A percentile compares a stretch with the other conserved stretches of the same genome.
phyloP scores from a whole-genome alignment of 2,113 vertebrate species.

The Charina bottae region DNA sequence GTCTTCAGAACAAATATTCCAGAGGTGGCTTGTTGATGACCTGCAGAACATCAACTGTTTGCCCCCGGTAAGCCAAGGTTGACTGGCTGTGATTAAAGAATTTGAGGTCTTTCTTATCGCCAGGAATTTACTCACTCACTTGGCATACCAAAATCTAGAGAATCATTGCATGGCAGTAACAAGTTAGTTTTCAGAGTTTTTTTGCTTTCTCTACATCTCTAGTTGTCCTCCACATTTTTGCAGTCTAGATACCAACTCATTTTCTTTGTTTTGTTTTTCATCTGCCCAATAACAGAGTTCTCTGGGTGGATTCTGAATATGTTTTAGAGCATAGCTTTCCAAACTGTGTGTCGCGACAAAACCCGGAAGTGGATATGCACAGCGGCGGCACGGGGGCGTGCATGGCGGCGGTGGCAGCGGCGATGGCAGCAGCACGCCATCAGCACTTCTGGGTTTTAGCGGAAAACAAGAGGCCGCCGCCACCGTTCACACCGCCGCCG shows the following conservation, averaged over 20 bases:
- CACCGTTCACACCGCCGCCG: too few relatives aligned
- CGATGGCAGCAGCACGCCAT: too few relatives aligned
- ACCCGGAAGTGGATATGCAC: too few relatives aligned
- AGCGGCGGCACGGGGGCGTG: too few relatives aligned
- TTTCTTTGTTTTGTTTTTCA: not conserved
- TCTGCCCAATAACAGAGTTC: not conserved
- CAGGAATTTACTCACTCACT: not conserved
- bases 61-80: not conserved
- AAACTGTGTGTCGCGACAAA: too few relatives aligned
- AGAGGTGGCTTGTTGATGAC: conserved; percentile 20
- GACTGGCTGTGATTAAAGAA: not conserved
- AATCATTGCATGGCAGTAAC: not conserved
- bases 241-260: not conserved
- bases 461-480: too few relatives aligned
- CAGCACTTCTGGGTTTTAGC: too few relatives aligned
- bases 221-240: not conserved
- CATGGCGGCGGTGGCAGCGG: too few relatives aligned
- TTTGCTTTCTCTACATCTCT: not conserved
- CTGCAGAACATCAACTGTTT: not conserved
- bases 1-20: not conserved
- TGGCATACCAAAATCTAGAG: not conserved
- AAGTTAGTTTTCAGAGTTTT: not conserved
- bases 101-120: not conserved
- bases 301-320: not conserved
- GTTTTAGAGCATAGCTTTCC: too few relatives aligned